Conservation (phyloP, 2,797 vertebrate genomes). For the Clarias platycephalus region DNA sequence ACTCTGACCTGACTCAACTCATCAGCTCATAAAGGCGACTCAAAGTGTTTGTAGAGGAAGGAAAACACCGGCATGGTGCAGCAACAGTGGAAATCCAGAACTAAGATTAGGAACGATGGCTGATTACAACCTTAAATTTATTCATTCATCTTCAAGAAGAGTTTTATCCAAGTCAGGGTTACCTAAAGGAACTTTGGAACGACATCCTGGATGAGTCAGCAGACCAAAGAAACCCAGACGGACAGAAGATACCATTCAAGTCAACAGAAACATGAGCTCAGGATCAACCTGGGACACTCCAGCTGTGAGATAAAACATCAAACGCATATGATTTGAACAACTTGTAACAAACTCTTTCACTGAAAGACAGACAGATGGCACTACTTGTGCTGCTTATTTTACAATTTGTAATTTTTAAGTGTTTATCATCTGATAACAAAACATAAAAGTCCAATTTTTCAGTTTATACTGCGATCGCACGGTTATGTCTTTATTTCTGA, state of each 20-base stretch:
- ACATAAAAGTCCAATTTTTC: too few relatives aligned
- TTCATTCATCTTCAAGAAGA: background rate
- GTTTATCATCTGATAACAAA: background rate
- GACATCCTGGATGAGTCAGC: background rate
- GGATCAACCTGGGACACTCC: background rate
- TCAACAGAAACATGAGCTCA: background rate
- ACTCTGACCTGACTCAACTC: background rate
- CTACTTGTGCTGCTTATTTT: background rate
- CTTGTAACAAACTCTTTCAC: too few relatives aligned
- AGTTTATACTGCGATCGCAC: too few relatives aligned
- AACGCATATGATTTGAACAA: too few relatives aligned
- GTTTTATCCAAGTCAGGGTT: background rate
- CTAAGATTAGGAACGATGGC: too few relatives aligned
- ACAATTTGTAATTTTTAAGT: background rate
- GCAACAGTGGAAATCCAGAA: background rate
- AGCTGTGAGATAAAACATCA: background rate
- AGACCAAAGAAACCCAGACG: background rate
- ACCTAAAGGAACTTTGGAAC: background rate
- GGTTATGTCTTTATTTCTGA: background rate
- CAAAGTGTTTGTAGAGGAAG: background rate
- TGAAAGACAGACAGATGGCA: too few relatives aligned
- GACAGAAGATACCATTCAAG: background rate
- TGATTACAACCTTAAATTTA: background rate
- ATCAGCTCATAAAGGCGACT: background rate
- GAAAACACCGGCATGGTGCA: background rate